Evolutionary conservation across 2,113 vertebrate genomes (phyloP), one percentile per base, ranked within the genome.

Genomic region (Xiphophorus couchianus): DNA sequence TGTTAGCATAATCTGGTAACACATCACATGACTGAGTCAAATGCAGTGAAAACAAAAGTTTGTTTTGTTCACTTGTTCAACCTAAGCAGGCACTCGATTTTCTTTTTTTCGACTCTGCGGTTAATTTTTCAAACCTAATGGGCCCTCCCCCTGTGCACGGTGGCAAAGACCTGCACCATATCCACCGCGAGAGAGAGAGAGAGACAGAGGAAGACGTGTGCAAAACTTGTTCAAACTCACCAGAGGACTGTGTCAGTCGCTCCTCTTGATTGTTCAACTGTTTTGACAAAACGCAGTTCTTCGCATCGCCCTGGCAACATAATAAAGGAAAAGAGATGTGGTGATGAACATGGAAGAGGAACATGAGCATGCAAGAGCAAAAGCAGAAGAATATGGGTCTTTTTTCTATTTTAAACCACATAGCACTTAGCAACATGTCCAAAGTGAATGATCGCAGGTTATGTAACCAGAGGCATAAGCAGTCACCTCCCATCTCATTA

Each of bases 181-280:
- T 19, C 58, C 27, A 42, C 9, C 11, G 19, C 17, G 1, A 0
- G 25, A 30, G 27, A 28, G 9, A 35, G 35, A 35, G 35, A 37
- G 10, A 37, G 1, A 37, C 10, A 12, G 10, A 37, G 35, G 35
- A 37, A 37, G 35, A 62, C 11, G 10, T 69, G 13, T 68, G 64
- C 65, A 76, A 25, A 73, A 4, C 35, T 11, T 9, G 54, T 66
- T 95, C 78, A 93, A 96, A 97, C 98, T 97, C 91, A 99, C 98
- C 97, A 85, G 82, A 85, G 22, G 91, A 83, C 74, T 93, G 94
- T 78, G 88, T 86, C 22, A 86, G 77, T 64, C 86, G 84, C 0
- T 95, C 94, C 62, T 96, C 96, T 70, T 80, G 74, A 62, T 95
- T 93, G 83, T 88, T 89, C 27, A 77, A 74, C 80, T 91, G 86